Evolutionary conservation across 2,797 vertebrate species (phyloP).

Genomic region (Sitta carolinensis): DNA sequence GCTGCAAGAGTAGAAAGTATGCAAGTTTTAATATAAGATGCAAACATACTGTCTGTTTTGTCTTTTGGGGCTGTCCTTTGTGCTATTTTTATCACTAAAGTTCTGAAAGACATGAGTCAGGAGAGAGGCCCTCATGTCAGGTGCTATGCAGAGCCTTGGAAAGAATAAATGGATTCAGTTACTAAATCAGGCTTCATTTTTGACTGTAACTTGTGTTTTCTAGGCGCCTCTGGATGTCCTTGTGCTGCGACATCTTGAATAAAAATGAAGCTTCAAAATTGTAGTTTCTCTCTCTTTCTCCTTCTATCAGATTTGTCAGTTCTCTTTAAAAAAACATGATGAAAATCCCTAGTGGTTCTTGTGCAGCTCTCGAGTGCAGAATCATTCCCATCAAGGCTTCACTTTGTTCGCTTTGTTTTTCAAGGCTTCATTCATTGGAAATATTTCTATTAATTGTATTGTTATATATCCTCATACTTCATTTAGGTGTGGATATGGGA

Average conservation of each 20-base stretch:
- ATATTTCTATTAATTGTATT: constrained; percentile 33
- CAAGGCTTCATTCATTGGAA: not conserved
- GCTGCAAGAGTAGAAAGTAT: not conserved
- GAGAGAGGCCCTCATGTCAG: not conserved
- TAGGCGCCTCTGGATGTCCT: not conserved
- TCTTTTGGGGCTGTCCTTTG: not conserved
- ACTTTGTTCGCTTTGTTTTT: constrained; percentile 35
- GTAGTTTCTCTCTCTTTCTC: not conserved
- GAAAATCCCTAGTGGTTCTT: constrained; percentile 24
- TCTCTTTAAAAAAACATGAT: constrained; percentile 11
- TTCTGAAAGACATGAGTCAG: not conserved
- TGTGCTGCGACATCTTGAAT: constrained; percentile 15
- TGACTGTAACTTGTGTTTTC: not conserved
- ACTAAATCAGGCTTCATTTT: not conserved
- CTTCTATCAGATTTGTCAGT: not conserved
- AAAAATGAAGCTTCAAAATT: constrained; percentile 29
- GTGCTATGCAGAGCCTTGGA: not conserved
- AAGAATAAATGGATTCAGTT: not conserved
- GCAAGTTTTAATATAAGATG: not conserved
- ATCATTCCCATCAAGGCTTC: constrained; percentile 19
- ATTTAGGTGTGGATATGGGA: constrained; percentile 47
- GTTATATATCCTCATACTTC: constrained; percentile 22
- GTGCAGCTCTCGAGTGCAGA: constrained; percentile 1
- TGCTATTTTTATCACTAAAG: not conserved
- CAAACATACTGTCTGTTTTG: not conserved